Evolutionary conservation across 2,888 invertebrate genomes (phyloP), one percentile per base, ranked within the genome.

Genomic region (Cantharis flavilabris): DNA sequence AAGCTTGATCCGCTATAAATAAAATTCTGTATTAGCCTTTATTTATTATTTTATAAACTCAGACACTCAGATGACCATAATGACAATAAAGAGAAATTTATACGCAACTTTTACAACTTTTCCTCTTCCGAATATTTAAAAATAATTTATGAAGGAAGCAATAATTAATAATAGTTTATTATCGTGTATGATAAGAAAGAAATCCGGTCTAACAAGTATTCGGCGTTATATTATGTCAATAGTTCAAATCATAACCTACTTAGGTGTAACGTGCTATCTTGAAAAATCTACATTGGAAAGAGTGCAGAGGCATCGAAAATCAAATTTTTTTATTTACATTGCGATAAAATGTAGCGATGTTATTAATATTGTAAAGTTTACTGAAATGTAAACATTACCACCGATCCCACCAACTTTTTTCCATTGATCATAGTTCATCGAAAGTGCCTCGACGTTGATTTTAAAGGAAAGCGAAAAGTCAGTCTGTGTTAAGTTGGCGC

Each of bases 351-450:
- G 49, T n/a, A 49, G n/a, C 7, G 49, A 49, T n/a, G 11, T 49
- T n/a, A n/a, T n/a, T 49, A 49, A n/a, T 49, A 49, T 7, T n/a
- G 49, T 49, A 2, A 49, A 49, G 49, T 49, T 49, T 23, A 67
- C 20, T 18, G 14, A 16, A 67, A 67, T 67, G 65, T 67, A 67
- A 23, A 67, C n/a, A 67, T 26, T 67, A 13, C 14, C 7, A 67
- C 4, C 26, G 26, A 67, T 67, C 65, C 65, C 65, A 67, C 65
- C 65, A 67, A 18, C 65, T 20, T n/a, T 67, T 67, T 67, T 49
- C 49, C 65, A 23, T 67, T 67, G 65, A 67, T 67, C 65, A 67
- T 67, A 67, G 65, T 67, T 67, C 65, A 67, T 23, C 65, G 65
- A 67, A 67, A 67, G 65, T 26, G 23, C 23, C 20, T 67, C 65